Evolutionary conservation across 2,797 vertebrate genomes (phyloP).

Genomic region (Hoplostethus atlanticus): DNA sequence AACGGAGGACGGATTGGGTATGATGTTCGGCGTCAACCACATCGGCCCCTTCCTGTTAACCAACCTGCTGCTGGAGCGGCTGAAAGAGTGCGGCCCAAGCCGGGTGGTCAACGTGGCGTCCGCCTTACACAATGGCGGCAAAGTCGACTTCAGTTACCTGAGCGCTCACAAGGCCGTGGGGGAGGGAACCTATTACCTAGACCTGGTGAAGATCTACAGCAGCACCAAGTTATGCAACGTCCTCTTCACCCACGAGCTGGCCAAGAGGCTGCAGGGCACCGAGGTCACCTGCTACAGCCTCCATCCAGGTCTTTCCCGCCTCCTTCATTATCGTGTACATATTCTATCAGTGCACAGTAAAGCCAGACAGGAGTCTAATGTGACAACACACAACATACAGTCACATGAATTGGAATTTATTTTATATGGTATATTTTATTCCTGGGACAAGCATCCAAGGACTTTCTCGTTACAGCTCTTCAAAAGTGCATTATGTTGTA

Average conservation of each 20-base stretch:
- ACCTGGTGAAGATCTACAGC: slow-evolving; percentile 51
- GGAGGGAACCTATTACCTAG: slow-evolving; percentile 14
- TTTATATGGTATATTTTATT: too few species aligned
- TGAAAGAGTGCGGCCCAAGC: slow-evolving; percentile 72
- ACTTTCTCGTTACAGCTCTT: too few species aligned
- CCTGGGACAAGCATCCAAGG: too few species aligned
- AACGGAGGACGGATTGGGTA: slow-evolving; percentile 76
- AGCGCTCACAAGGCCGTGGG: slow-evolving; percentile 70
- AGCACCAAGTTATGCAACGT: slow-evolving; percentile 81
- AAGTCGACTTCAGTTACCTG: slow-evolving; percentile 74
- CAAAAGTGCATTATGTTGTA: too few species aligned
- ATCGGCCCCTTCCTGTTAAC: slow-evolving; percentile 81
- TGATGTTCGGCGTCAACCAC: slow-evolving; percentile 82
- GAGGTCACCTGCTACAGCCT: slow-evolving; percentile 74
- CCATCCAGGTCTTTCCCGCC: slow-evolving; percentile 70
- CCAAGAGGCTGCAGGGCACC: slow-evolving; percentile 71
- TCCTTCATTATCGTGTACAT: too few species aligned
- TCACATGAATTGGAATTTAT: too few species aligned
- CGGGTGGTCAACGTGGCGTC: slow-evolving; percentile 77
- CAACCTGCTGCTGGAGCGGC: slow-evolving; percentile 70
- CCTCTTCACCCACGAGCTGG: slow-evolving; percentile 78
- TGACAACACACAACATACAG: not conserved
- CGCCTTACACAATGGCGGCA: slow-evolving; percentile 50
- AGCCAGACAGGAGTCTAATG: slow-evolving; percentile 52
- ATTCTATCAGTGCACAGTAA: too few species aligned